These are phyloP conservation scores for Elaphurus davidianus DNA, from an alignment of 2,113 vertebrate genomes.

Conservation along the genomic window DNA sequence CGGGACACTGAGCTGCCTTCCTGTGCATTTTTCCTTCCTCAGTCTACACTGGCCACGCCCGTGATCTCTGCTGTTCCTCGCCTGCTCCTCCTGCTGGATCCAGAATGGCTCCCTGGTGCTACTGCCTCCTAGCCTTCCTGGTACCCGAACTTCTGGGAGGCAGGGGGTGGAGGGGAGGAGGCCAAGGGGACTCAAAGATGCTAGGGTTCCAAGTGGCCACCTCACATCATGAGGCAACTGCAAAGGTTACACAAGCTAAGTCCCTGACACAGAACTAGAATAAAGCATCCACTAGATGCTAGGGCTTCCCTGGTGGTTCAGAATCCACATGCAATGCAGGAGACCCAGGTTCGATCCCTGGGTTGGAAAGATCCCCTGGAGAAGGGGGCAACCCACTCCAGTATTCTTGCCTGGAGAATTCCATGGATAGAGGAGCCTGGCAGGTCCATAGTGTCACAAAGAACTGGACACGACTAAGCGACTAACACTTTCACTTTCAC, in stretches of 20 bases:
- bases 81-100: not conserved
- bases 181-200: not conserved
- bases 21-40: not conserved
- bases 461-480: not conserved
- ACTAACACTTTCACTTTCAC: not conserved
- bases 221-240: not conserved
- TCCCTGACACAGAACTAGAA: not conserved
- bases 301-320: not conserved
- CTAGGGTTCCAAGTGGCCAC: not conserved
- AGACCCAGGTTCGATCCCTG: not conserved
- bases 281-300: not conserved
- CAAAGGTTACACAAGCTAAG: not conserved
- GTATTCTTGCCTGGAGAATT: not conserved
- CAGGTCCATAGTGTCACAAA: not conserved
- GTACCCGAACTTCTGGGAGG: not conserved
- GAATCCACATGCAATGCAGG: not conserved
- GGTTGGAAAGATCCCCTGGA: not conserved
- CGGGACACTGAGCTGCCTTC: not conserved
- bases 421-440: not conserved
- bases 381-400: not conserved
- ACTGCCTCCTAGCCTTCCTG: conserved; percentile 7
- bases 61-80: not conserved
- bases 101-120: not conserved
- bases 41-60: not conserved
- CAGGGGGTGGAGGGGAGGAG: not conserved